Percentiles rank a stretch among this genome's conserved stretches.
Conservation (phyloP, 2,113 vertebrate species). For the Trichomycterus rosablanca region DNA sequence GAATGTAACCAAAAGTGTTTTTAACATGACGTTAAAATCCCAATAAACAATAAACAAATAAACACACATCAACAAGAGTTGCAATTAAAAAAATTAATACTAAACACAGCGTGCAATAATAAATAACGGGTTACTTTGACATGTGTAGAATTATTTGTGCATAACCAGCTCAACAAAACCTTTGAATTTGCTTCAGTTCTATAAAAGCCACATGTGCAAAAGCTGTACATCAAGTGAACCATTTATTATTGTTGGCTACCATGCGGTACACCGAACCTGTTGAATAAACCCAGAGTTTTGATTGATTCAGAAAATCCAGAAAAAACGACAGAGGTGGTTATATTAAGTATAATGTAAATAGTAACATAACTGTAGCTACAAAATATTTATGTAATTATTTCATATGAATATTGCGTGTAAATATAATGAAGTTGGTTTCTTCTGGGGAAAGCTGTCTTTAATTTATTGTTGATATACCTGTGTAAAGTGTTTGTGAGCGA, state of each 20-base stretch:
- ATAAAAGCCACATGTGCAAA: conserved; percentile 2
- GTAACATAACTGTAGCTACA: conserved; percentile 63
- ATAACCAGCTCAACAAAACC: not conserved
- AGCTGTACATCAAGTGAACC: not conserved
- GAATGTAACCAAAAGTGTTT: too few relatives aligned
- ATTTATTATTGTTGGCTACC: conserved; percentile 3
- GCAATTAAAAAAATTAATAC: not conserved
- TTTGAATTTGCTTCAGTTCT: too few relatives aligned
- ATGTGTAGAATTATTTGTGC: not conserved
- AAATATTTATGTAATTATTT: conserved; percentile 99
- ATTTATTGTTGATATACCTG: conserved; percentile 96
- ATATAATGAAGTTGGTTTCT: conserved; percentile 89
- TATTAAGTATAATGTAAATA: conserved; percentile 79
- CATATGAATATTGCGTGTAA: conserved; percentile 98
- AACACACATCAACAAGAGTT: conserved; percentile 32
- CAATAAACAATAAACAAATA: too few relatives aligned
- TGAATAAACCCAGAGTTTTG: conserved; percentile 46
- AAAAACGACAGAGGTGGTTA: conserved; percentile 74
- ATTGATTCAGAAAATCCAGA: conserved; percentile 73
- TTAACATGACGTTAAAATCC: too few relatives aligned
- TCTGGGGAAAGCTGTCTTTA: conserved; percentile 89
- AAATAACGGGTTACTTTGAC: conserved; percentile 1
- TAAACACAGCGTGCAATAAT: conserved; percentile 22
- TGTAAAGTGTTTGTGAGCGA: conserved; percentile 78
- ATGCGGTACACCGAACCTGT: conserved; percentile 43